phyloP scores from a whole-genome alignment of 2,797 vertebrate genomes.

The Ctenochaetus hawaiiensis region DNA sequence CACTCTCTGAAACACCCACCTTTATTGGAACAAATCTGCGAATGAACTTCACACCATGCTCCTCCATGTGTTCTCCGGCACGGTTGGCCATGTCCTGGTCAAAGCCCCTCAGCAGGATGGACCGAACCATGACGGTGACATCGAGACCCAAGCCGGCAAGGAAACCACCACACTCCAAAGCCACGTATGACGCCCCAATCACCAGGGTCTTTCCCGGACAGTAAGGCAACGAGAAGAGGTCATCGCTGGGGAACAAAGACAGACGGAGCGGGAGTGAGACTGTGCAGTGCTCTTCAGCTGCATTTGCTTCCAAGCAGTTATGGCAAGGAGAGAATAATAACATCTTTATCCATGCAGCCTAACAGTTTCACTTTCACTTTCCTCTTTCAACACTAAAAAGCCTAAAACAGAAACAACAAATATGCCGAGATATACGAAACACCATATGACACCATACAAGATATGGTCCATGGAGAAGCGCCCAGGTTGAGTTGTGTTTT shows the following conservation, averaged over 20 bases:
- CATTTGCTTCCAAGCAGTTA: background rate
- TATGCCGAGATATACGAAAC: background rate
- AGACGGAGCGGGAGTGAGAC: background rate
- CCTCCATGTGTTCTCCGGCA: constrained; percentile 92
- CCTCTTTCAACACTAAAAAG: background rate
- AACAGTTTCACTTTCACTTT: too few species aligned
- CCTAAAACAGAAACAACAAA: background rate
- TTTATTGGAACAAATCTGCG: constrained; percentile 89
- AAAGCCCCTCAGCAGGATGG: constrained; percentile 94
- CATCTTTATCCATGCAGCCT: background rate
- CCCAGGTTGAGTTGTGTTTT: background rate
- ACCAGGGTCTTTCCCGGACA: constrained; percentile 96
- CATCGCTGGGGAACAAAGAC: constrained; percentile 86
- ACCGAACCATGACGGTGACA: constrained; percentile 95
- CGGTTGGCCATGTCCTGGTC: constrained; percentile 97
- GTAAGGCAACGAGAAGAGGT: constrained; percentile 94
- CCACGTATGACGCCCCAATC: constrained; percentile 94
- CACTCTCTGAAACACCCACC: constrained; percentile 75
- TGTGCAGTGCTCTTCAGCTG: too few species aligned
- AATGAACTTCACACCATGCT: constrained; percentile 92
- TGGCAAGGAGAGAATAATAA: background rate
- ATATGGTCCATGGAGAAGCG: background rate
- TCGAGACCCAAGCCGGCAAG: constrained; percentile 93
- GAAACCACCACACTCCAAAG: constrained; percentile 96
- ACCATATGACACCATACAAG: background rate